A percentile compares a stretch with the other conserved stretches of the same genome.
Evolutionary conservation across 2,797 vertebrate species (phyloP).

Genomic region (Fringilla coelebs): DNA sequence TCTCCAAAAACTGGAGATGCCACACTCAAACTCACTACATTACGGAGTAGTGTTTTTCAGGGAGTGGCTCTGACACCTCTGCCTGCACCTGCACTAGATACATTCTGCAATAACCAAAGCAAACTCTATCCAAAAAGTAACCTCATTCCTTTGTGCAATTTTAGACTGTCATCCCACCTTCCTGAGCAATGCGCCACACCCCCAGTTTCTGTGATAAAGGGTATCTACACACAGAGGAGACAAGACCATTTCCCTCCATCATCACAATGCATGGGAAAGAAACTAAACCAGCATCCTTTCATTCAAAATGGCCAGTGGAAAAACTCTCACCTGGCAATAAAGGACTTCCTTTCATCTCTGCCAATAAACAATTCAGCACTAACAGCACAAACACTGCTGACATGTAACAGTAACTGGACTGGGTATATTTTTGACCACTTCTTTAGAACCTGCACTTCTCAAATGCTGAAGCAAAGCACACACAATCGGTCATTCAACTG

Average conservation of each 20-base stretch:
- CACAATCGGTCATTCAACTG: neutral
- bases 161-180: neutral
- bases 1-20: neutral
- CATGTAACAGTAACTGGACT: fast-evolving
- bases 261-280: neutral
- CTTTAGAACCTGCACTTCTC: neutral
- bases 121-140: neutral
- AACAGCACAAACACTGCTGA: neutral
- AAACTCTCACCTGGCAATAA: conserved; percentile 4
- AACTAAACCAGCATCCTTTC: neutral
- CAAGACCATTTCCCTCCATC: neutral
- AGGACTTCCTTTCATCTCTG: neutral
- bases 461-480: neutral
- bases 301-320: neutral
- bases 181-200: neutral
- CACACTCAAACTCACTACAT: neutral
- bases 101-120: neutral
- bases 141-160: neutral
- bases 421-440: neutral
- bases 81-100: neutral
- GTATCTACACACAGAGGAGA: neutral
- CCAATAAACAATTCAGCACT: neutral
- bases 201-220: neutral
- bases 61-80: neutral
- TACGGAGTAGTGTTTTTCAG: neutral